These are phyloP conservation scores for Spongia lamella DNA, from an alignment of 37 sponge, comb jelly and placozoan genomes.

Conservation along the genomic window DNA sequence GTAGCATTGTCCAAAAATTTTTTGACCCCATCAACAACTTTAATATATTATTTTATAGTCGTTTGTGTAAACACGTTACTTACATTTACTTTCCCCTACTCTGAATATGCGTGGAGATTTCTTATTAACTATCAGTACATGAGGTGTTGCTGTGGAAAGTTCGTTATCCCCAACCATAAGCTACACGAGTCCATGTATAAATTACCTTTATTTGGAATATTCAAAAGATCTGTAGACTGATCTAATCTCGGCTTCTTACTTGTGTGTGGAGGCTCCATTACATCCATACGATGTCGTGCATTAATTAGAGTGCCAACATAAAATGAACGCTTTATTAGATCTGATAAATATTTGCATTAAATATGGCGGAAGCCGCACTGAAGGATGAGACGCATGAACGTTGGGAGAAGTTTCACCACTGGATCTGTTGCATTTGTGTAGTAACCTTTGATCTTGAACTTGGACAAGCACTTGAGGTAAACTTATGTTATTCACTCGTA, in stretches of 20 bases:
- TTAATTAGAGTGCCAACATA: not conserved
- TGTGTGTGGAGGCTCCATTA: too few relatives aligned
- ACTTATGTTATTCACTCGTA: too few relatives aligned
- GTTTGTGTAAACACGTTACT: too few relatives aligned
- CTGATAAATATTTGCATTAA: not conserved
- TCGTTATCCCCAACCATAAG: too few relatives aligned
- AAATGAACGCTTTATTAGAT: not conserved
- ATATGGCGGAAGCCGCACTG: not conserved
- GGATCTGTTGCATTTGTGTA: slow-evolving; percentile 85
- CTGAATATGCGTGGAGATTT: too few relatives aligned
- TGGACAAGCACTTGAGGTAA: slow-evolving; percentile 95
- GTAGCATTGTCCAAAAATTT: slow-evolving; percentile 20
- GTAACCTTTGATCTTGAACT: slow-evolving; percentile 98
- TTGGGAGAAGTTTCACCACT: slow-evolving; percentile 62
- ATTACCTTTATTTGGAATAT: too few relatives aligned
- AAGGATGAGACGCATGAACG: not conserved
- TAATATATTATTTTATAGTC: not conserved
- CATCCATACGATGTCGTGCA: not conserved
- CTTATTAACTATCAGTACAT: too few relatives aligned
- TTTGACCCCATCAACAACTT: slow-evolving; percentile 47
- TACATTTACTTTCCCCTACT: too few relatives aligned
- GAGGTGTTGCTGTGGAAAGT: too few relatives aligned
- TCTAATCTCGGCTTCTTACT: not conserved
- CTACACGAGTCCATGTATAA: too few relatives aligned
- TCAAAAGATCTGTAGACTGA: too few relatives aligned